phyloP scores from a whole-genome alignment of 2,797 vertebrate genomes.

The Setipinna tenuifilis region DNA sequence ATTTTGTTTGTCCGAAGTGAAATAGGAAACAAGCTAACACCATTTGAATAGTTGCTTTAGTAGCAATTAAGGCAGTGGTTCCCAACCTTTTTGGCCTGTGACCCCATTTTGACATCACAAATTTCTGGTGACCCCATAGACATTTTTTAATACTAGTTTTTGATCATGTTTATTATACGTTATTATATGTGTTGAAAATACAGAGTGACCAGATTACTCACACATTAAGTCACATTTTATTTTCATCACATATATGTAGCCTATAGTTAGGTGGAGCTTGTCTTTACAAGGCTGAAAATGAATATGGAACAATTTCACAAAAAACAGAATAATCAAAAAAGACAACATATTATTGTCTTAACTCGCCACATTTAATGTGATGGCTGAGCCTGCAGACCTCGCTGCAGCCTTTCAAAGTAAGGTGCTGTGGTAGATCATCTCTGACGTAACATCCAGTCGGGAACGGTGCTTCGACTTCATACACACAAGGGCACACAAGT shows the following conservation, averaged over 20 bases:
- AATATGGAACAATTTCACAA: no score
- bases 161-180: not conserved
- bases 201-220: not conserved
- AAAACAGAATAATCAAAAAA: no score
- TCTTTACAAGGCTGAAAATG: no score
- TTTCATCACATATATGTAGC: no score
- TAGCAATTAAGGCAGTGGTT: not conserved
- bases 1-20: no score
- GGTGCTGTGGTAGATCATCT: no score
- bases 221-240: no score
- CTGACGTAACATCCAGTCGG: slow-evolving; percentile 5
- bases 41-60: no score
- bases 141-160: not conserved
- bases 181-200: not conserved
- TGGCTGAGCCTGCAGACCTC: not conserved
- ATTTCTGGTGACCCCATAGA: not conserved
- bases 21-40: no score
- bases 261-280: no score
- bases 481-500: slow-evolving; percentile 23
- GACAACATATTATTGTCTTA: not conserved
- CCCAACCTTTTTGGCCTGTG: not conserved
- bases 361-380: slow-evolving; percentile 18
- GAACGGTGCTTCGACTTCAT: slow-evolving; percentile 13
- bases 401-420: slow-evolving; percentile 4
- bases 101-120: not conserved